phyloP scores from a whole-genome alignment of 2,113 vertebrate genomes.

The Mesocricetus auratus region DNA sequence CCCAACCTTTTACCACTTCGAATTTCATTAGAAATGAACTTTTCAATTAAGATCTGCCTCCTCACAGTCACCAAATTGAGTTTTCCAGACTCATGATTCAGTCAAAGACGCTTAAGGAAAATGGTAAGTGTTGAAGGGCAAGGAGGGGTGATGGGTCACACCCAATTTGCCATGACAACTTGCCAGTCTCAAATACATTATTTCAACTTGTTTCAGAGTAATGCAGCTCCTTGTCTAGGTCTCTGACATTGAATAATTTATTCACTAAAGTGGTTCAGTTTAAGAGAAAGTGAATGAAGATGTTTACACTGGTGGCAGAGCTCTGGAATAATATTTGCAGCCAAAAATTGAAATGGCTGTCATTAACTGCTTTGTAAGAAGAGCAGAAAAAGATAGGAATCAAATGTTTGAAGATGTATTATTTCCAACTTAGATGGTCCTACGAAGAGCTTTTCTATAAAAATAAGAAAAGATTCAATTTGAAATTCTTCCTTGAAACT shows the following conservation, averaged over 20 bases:
- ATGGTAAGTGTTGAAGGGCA: not conserved
- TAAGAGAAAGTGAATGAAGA: slow-evolving; percentile 80
- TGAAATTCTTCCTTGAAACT: slow-evolving; percentile 70
- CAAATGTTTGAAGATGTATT: slow-evolving; percentile 74
- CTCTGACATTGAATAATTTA: slow-evolving; percentile 82
- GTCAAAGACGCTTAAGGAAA: slow-evolving; percentile 71
- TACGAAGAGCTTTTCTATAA: slow-evolving; percentile 46
- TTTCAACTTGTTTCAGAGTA: slow-evolving; percentile 73
- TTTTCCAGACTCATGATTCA: slow-evolving; percentile 80
- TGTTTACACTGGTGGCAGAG: slow-evolving; percentile 72
- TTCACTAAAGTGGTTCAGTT: slow-evolving; percentile 73
- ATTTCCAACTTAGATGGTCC: slow-evolving; percentile 65
- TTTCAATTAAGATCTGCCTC: slow-evolving; percentile 87
- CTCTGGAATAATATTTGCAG: slow-evolving; percentile 79
- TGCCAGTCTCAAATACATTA: slow-evolving; percentile 71
- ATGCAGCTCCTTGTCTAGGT: slow-evolving; percentile 71
- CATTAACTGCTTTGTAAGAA: slow-evolving; percentile 75
- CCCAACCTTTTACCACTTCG: slow-evolving; percentile 86
- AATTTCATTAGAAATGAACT: slow-evolving; percentile 85
- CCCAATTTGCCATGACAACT: slow-evolving; percentile 70
- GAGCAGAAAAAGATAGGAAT: slow-evolving; percentile 59
- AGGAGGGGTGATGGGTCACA: not conserved
- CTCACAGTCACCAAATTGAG: slow-evolving; percentile 83
- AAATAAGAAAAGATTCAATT: slow-evolving; percentile 66
- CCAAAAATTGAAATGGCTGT: slow-evolving; percentile 76